Conservation (phyloP, 2,113 vertebrate genomes). For the Zosterops borbonicus region DNA sequence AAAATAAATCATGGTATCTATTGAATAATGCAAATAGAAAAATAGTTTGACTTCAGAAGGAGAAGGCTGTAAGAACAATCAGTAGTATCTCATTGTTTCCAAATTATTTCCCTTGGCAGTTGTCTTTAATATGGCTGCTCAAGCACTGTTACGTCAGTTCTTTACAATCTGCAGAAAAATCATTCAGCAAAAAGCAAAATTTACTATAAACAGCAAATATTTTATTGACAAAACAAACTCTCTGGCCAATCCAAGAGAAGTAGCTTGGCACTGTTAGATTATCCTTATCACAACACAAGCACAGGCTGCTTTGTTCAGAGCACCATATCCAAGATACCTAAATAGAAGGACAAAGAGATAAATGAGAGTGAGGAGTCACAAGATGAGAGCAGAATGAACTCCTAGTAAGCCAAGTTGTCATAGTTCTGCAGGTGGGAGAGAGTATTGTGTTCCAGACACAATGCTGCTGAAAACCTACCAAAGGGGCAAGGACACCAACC, state of each 20-base stretch:
- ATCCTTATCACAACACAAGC: background rate
- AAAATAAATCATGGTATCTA: background rate
- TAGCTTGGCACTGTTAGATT: background rate
- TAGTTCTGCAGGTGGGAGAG: background rate
- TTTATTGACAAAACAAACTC: conserved; percentile 27
- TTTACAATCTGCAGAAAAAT: conserved; percentile 20
- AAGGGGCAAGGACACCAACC: background rate
- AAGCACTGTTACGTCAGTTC: background rate
- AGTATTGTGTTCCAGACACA: background rate
- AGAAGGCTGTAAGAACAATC: background rate
- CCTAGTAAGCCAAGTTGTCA: background rate
- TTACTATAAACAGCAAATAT: background rate
- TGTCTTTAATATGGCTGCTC: conserved; percentile 16
- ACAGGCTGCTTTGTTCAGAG: conserved; percentile 11
- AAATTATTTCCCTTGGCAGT: background rate
- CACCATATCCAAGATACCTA: background rate
- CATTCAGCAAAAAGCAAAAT: background rate
- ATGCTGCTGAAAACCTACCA: conserved; percentile 12
- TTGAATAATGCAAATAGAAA: conserved; percentile 6
- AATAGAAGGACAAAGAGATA: conserved; percentile 10
- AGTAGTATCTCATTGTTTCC: background rate
- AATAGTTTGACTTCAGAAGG: background rate
- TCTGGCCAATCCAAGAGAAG: background rate
- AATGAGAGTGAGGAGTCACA: background rate
- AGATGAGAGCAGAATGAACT: background rate